phyloP scores from a whole-genome alignment of 2,888 invertebrate genomes.

The Salticus scenicus region DNA sequence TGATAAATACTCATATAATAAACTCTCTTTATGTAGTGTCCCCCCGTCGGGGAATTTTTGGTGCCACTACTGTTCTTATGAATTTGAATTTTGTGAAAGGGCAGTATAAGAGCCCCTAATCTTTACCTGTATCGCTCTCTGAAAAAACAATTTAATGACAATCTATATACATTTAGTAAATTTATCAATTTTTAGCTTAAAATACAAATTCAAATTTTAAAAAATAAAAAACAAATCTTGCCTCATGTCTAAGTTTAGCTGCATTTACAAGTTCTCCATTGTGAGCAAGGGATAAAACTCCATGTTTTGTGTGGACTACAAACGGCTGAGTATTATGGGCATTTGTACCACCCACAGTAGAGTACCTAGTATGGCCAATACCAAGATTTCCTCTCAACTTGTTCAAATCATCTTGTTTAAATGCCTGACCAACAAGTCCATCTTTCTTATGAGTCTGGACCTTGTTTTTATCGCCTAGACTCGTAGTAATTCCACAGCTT shows the following conservation, averaged over 20 bases:
- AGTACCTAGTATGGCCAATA: slow-evolving; percentile 95
- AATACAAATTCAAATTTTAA: no score
- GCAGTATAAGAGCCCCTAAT: no score
- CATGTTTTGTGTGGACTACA: slow-evolving; percentile 97
- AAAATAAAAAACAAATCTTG: slow-evolving; percentile 76
- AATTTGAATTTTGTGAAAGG: no score
- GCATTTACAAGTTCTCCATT: slow-evolving; percentile 98
- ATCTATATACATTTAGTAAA: no score
- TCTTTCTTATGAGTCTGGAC: slow-evolving; percentile 93
- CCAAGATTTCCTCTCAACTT: slow-evolving; percentile 90
- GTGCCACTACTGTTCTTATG: no score
- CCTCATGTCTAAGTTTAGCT: slow-evolving; percentile 89
- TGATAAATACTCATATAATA: no score
- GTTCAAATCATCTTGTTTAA: slow-evolving; percentile 91
- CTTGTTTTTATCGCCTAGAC: slow-evolving; percentile 82
- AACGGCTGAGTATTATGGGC: slow-evolving; percentile 98
- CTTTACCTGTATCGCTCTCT: no score
- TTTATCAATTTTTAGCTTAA: no score
- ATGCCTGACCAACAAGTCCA: slow-evolving; percentile 96
- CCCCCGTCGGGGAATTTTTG: no score
- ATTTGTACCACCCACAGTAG: slow-evolving; percentile 95
- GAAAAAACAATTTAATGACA: no score
- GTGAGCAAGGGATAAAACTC: slow-evolving; percentile 95
- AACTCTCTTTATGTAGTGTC: no score
- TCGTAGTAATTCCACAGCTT: slow-evolving; percentile 97